These are phyloP conservation scores for Cylloceria caligata DNA, from an alignment of 2,888 invertebrate species.

Conservation along the genomic window DNA sequence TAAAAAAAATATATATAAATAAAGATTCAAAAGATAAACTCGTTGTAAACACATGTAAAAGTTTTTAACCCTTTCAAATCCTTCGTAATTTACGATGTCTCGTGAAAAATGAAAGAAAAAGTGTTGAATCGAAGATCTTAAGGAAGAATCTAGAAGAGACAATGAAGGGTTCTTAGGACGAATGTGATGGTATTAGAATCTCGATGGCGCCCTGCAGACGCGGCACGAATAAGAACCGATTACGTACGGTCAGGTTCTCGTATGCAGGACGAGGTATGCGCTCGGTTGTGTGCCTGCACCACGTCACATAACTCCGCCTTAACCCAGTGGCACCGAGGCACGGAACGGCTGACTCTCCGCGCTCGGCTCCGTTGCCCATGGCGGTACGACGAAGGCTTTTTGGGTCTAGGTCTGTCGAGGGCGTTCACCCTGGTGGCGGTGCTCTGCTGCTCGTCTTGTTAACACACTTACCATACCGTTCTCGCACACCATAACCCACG, in stretches of 20 bases:
- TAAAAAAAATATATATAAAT: no score
- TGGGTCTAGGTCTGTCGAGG: conserved; percentile 83
- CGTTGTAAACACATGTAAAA: no score
- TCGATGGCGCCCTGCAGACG: conserved; percentile 56
- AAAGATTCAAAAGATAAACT: no score
- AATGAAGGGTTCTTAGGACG: conserved; percentile 30
- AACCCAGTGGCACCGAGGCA: conserved; percentile 79
- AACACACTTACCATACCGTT: conserved; percentile 79
- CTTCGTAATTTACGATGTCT: no score
- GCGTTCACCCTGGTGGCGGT: conserved; percentile 78
- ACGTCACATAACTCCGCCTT: conserved; percentile 79
- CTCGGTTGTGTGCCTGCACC: no score
- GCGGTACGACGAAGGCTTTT: conserved; percentile 77
- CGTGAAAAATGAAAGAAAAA: conserved; percentile 17
- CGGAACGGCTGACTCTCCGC: conserved; percentile 34
- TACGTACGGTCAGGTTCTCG: conserved; percentile 67
- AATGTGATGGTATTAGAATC: conserved; percentile 48
- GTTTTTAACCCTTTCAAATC: no score
- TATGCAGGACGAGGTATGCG: conserved; percentile 61
- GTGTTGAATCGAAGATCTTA: background rate
- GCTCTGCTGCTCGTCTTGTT: conserved; percentile 73
- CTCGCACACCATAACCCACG: conserved; percentile 57
- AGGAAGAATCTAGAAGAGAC: conserved; percentile 2
- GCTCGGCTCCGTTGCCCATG: conserved; percentile 70
- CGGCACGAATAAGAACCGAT: conserved; percentile 62